phyloP scores from a whole-genome alignment of 2,113 vertebrate genomes.

The Polypterus senegalus region DNA sequence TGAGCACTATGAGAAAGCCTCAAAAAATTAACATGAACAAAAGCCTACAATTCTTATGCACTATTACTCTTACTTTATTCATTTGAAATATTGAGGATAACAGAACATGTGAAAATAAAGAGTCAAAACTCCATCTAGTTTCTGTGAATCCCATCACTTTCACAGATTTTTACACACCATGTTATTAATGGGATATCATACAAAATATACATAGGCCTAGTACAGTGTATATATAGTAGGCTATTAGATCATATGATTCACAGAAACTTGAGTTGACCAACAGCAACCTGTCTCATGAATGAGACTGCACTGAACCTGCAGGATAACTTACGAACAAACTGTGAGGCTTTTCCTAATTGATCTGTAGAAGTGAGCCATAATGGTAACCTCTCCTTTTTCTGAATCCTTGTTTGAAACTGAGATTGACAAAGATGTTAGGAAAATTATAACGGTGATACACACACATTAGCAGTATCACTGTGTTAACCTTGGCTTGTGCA shows the following conservation, averaged over 20 bases:
- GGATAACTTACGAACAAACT: background rate
- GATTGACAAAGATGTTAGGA: too few relatives aligned
- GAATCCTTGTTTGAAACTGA: too few relatives aligned
- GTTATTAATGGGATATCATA: conserved; percentile 3
- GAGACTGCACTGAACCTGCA: conserved; percentile 7
- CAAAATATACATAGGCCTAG: background rate
- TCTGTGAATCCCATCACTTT: background rate
- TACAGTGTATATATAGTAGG: background rate
- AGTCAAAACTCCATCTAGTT: background rate
- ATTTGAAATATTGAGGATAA: too few relatives aligned
- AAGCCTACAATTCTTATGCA: too few relatives aligned
- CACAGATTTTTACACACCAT: background rate
- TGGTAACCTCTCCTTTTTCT: too few relatives aligned
- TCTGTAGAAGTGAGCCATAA: too few relatives aligned
- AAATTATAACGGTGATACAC: too few relatives aligned
- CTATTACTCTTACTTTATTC: too few relatives aligned
- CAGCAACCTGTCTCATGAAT: conserved; percentile 3
- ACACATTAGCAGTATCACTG: too few relatives aligned
- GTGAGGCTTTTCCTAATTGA: too few relatives aligned
- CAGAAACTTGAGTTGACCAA: conserved; percentile 9
- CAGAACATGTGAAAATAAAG: too few relatives aligned
- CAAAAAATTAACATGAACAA: background rate
- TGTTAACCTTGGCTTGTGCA: too few relatives aligned
- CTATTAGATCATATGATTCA: conserved; percentile 5
- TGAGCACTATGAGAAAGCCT: background rate